These are phyloP conservation scores for Sycobia sp. DNA, from an alignment of 1,140 invertebrate species.

Conservation along the genomic window DNA sequence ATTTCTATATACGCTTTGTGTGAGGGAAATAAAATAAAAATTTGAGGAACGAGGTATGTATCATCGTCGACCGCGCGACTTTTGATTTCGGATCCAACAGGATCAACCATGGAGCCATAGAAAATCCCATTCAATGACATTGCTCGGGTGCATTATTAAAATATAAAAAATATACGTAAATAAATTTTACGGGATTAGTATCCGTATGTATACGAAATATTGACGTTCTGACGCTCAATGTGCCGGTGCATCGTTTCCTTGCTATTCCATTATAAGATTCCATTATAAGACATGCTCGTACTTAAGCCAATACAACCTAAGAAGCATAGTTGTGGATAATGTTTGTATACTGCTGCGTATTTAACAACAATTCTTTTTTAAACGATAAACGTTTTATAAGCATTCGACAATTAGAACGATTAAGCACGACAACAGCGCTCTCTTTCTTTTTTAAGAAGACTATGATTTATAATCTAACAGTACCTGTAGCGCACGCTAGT, in stretches of 20 bases:
- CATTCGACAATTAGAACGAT: not conserved
- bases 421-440: not conserved
- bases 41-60: too few relatives aligned
- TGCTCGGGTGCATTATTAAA: conserved; percentile 4
- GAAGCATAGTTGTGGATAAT: conserved; percentile 9
- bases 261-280: conserved; percentile 21
- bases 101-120: conserved; percentile 23
- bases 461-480: not conserved
- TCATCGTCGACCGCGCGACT: too few relatives aligned
- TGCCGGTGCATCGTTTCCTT: conserved; percentile 6
- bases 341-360: not conserved
- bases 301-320: conserved; percentile 13
- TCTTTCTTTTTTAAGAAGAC: not conserved
- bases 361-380: not conserved
- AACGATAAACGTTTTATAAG: too few relatives aligned
- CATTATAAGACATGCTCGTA: conserved; percentile 21
- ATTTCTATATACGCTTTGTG: too few relatives aligned
- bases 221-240: not conserved
- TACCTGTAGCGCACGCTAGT: not conserved
- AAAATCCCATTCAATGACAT: conserved; percentile 1
- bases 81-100: too few relatives aligned
- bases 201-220: conserved; percentile 20
- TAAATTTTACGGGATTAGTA: not conserved
- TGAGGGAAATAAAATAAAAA: too few relatives aligned
- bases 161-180: conserved; percentile 2